Percentiles rank a stretch among this genome's conserved stretches.
phyloP scores from a whole-genome alignment of 2,888 invertebrate species.

The Drosophila rellima region DNA sequence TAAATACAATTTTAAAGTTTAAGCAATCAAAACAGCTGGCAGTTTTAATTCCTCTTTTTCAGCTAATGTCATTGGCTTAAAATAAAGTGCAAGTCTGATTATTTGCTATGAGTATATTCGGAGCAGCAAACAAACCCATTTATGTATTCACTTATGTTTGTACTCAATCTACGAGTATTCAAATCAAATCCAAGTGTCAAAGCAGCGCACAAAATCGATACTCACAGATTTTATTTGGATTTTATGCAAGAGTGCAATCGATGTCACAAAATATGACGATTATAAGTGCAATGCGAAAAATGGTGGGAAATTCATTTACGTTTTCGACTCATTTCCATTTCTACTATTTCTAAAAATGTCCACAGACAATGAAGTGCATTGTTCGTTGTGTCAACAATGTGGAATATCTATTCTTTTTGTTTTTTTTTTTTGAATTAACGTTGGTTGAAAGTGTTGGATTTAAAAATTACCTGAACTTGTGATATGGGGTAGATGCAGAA shows the following conservation, averaged over 20 bases:
- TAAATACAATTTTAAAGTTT: background rate
- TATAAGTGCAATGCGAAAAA: conserved; percentile 48
- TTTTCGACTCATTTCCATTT: conserved; percentile 3
- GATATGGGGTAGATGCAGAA: background rate
- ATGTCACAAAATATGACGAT: conserved; percentile 50
- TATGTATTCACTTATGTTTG: conserved; percentile 15
- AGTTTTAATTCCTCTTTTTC: background rate
- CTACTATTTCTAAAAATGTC: conserved; percentile 4
- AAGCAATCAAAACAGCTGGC: background rate
- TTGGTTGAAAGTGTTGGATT: background rate
- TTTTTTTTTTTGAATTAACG: background rate
- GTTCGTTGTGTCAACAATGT: conserved; percentile 36
- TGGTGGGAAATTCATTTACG: conserved; percentile 28
- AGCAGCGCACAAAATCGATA: conserved; percentile 46
- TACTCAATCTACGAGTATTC: conserved; percentile 1
- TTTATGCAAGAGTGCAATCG: conserved; percentile 51
- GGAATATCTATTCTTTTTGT: background rate
- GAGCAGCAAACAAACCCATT: conserved; percentile 8
- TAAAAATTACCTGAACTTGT: background rate
- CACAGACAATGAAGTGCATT: conserved; percentile 29
- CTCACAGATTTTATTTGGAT: conserved; percentile 52
- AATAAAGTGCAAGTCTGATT: background rate
- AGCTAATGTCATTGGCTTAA: background rate
- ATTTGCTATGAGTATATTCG: conserved; percentile 9
- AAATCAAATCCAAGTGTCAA: conserved; percentile 8